Evolutionary conservation across 2,888 invertebrate genomes (phyloP).

Genomic region (Cataglyphis livida): DNA sequence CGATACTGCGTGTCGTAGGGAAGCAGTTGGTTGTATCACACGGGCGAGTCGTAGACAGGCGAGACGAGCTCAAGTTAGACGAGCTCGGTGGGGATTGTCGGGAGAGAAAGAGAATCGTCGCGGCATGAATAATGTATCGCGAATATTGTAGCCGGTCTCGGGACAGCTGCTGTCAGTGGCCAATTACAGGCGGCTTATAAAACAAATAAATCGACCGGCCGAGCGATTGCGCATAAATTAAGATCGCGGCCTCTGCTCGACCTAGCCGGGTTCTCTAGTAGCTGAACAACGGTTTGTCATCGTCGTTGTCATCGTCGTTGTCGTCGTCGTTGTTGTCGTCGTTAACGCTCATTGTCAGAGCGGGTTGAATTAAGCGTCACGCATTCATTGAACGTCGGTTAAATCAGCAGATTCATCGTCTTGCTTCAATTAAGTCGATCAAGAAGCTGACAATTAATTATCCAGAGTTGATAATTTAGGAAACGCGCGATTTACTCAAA

Average conservation of each 20-base stretch:
- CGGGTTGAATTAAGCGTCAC: conserved; percentile 28
- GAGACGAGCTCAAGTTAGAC: conserved; percentile 39
- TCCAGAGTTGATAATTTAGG: conserved; percentile 6
- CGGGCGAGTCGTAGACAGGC: conserved; percentile 28
- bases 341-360: not conserved
- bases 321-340: conserved; percentile 4
- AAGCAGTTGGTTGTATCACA: conserved; percentile 5
- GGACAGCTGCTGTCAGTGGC: conserved; percentile 73
- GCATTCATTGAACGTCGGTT: conserved; percentile 18
- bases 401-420: conserved; percentile 22
- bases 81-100: conserved; percentile 55
- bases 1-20: conserved; percentile 12
- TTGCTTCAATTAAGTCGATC: conserved; percentile 35
- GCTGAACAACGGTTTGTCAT: conserved; percentile 4
- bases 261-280: conserved; percentile 20
- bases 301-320: not conserved
- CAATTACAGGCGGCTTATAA: conserved; percentile 70
- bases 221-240: conserved; percentile 72
- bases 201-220: conserved; percentile 70
- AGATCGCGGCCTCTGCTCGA: conserved; percentile 55
- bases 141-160: conserved; percentile 60
- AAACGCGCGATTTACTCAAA: not conserved
- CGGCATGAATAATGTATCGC: conserved; percentile 74
- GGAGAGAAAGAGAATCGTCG: conserved; percentile 57
- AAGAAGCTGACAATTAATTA: conserved; percentile 23